phyloP scores from a whole-genome alignment of 2,888 invertebrate species.

The Bugulina stolonifera region DNA sequence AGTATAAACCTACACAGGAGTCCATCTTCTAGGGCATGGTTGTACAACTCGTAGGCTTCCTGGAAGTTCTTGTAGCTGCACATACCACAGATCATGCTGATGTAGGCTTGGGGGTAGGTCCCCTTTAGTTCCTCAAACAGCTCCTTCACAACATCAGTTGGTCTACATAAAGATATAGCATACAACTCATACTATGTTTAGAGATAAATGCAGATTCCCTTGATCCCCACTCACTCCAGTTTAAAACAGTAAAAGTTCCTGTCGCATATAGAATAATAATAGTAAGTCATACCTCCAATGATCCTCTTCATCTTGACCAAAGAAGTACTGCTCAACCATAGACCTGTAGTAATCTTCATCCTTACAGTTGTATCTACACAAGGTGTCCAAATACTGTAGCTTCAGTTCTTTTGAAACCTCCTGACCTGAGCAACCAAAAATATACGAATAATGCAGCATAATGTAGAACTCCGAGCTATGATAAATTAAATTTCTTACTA shows the following conservation, averaged over 20 bases:
- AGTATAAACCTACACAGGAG: constrained; percentile 5
- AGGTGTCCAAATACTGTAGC: not conserved
- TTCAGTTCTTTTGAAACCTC: not conserved
- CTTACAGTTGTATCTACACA: constrained; percentile 20
- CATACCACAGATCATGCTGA: constrained; percentile 21
- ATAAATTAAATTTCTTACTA: too few relatives aligned
- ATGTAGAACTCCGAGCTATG: not conserved
- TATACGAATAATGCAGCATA: not conserved
- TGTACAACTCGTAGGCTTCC: constrained; percentile 3
- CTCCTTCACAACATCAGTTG: not conserved
- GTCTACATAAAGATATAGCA: not conserved
- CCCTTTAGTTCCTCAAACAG: not conserved
- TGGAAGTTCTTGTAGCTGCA: not conserved
- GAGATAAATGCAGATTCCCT: too few relatives aligned
- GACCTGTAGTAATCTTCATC: constrained; percentile 8
- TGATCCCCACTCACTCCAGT: too few relatives aligned
- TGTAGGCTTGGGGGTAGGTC: constrained; percentile 9
- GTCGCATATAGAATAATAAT: too few relatives aligned
- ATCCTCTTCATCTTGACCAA: not conserved
- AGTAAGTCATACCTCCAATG: not conserved
- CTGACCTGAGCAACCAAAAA: not conserved
- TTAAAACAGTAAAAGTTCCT: too few relatives aligned
- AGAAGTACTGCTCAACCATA: not conserved
- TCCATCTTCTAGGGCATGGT: not conserved
- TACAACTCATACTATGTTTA: too few relatives aligned